Evolutionary conservation across 2,888 invertebrate genomes (phyloP).

Genomic region (Dasysyrphus albostriatus): DNA sequence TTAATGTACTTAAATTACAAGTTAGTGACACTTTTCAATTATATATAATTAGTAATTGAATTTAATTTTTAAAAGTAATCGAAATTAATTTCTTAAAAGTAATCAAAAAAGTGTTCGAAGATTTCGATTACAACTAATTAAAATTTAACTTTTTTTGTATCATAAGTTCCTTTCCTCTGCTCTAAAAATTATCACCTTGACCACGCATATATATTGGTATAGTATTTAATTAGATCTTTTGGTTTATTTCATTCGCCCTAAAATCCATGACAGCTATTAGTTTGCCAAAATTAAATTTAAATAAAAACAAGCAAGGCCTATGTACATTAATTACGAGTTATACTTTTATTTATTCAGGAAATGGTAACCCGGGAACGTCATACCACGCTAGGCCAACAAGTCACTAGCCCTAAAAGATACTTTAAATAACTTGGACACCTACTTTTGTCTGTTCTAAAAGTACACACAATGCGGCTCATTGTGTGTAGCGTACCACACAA

Average conservation of each 20-base stretch:
- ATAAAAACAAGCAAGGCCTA: neutral
- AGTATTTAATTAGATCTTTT: no score
- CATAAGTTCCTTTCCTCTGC: no score
- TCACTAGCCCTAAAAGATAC: conserved; percentile 25
- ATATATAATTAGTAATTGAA: no score
- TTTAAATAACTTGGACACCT: conserved; percentile 32
- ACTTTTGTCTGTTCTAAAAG: neutral
- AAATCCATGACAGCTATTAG: neutral
- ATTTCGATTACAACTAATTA: no score
- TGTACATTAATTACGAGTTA: neutral
- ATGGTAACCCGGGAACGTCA: conserved; percentile 17
- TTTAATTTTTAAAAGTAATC: no score
- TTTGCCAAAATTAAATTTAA: conserved; percentile 1
- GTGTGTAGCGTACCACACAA: neutral
- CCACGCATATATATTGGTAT: neutral
- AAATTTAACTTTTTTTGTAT: no score
- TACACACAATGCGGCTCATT: neutral
- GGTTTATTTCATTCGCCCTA: neutral
- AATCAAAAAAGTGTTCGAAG: no score
- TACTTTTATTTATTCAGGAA: conserved; percentile 6
- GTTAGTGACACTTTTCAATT: no score
- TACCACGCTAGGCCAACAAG: neutral
- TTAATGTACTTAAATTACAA: no score
- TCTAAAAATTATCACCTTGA: neutral
- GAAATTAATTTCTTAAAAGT: no score